Evolutionary conservation across 1,140 invertebrate species (phyloP).

Genomic region (Charaxes varanes): DNA sequence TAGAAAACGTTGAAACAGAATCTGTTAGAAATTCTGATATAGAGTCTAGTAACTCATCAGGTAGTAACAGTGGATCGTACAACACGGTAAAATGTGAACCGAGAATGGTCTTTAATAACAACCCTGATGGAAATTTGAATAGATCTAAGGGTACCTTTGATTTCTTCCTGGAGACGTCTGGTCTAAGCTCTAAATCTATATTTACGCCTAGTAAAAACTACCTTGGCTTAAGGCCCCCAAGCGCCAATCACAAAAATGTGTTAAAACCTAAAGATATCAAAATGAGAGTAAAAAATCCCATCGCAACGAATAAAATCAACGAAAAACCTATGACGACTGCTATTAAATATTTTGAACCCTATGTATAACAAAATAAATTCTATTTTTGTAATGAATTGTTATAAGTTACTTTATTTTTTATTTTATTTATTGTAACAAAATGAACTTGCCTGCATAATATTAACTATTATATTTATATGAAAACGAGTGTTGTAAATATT

Average conservation of each 20-base stretch:
- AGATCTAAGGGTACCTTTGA: constrained; percentile 75
- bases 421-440: constrained; percentile 68
- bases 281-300: constrained; percentile 71
- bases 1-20: constrained; percentile 73
- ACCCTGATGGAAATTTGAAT: constrained; percentile 30
- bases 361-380: constrained; percentile 53
- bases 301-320: constrained; percentile 71
- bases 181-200: constrained; percentile 87
- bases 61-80: constrained; percentile 71
- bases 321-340: constrained; percentile 71
- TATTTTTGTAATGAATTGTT: constrained; percentile 29
- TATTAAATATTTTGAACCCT: constrained; percentile 74
- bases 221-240: constrained; percentile 64
- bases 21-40: constrained; percentile 72
- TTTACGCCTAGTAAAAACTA: constrained; percentile 79
- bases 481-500: constrained; percentile 55
- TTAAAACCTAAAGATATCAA: constrained; percentile 87
- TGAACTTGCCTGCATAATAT: constrained; percentile 70
- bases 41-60: constrained; percentile 72
- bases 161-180: constrained; percentile 85
- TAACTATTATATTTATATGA: constrained; percentile 59
- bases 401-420: constrained; percentile 38
- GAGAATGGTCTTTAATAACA: constrained; percentile 42
- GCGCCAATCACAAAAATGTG: constrained; percentile 85
- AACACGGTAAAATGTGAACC: constrained; percentile 72